phyloP scores from a whole-genome alignment of 2,888 invertebrate genomes.

The Cheilosia impressa region DNA sequence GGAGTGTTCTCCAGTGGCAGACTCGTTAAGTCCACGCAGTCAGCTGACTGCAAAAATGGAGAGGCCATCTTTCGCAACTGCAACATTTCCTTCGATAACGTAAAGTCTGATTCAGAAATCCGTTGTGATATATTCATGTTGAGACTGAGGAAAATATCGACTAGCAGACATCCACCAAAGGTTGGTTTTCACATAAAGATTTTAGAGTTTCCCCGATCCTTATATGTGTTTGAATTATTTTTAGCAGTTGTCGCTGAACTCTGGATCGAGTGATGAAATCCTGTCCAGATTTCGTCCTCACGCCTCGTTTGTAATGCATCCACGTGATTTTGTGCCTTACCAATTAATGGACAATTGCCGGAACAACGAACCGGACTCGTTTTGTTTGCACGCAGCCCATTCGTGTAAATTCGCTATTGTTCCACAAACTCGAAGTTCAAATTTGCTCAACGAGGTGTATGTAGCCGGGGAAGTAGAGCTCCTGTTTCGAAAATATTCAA shows the following conservation, averaged over 20 bases:
- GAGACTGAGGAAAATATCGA: slow-evolving; percentile 82
- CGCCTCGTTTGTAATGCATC: slow-evolving; percentile 79
- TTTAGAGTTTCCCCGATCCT: neutral
- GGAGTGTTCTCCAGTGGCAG: slow-evolving; percentile 81
- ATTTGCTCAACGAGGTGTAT: slow-evolving; percentile 78
- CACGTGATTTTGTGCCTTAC: slow-evolving; percentile 79
- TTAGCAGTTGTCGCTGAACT: slow-evolving; percentile 67
- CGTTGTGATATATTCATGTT: slow-evolving; percentile 84
- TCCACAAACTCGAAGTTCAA: slow-evolving; percentile 78
- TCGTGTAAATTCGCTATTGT: slow-evolving; percentile 77
- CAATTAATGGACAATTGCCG: slow-evolving; percentile 77
- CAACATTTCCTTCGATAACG: slow-evolving; percentile 81
- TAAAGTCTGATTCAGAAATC: slow-evolving; percentile 82
- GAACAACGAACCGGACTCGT: slow-evolving; percentile 63
- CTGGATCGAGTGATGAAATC: slow-evolving; percentile 78
- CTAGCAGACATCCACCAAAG: slow-evolving; percentile 69
- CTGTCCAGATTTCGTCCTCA: slow-evolving; percentile 82
- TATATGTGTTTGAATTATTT: slow-evolving; percentile 32
- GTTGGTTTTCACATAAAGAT: slow-evolving; percentile 35
- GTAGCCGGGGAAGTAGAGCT: slow-evolving; percentile 70
- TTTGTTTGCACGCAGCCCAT: slow-evolving; percentile 79
- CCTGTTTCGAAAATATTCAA: slow-evolving; percentile 77
- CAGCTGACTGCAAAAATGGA: slow-evolving; percentile 80
- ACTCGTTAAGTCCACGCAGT: slow-evolving; percentile 81
- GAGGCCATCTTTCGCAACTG: slow-evolving; percentile 81